Evolutionary conservation across 1,140 invertebrate genomes (phyloP), one percentile per base, ranked within the genome.

Genomic region (Drosophila rhopaloa): DNA sequence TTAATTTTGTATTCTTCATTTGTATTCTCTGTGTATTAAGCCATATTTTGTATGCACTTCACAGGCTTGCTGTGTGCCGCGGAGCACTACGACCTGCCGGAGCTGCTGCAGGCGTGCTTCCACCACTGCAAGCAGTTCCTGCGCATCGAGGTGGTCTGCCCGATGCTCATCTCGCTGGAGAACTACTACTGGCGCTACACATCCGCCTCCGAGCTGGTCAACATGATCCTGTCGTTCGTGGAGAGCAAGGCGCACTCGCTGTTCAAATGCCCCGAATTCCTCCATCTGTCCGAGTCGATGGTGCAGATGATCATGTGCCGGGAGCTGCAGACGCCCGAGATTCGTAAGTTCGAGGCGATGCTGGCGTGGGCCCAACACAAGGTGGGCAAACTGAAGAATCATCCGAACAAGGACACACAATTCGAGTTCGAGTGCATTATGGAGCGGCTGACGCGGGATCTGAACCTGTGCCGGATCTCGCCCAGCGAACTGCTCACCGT

Each of bases 131-230:
- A 98, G 92, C 97, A 98, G 86, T 98, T 98, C 91, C 93, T 98
- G 2, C 94, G 97, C 56, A 97, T 98, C 86, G 97, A 98, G 93
- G 96, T 98, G 78, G 97, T 97, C 9, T 98, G 97, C 93, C 95
- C 96, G 51, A 98, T 98, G 97, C 94, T 98, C 27, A 97, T 96
- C 93, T 96, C 96, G 24, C 93, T 98, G 77, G 97, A 98, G 92
- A 98, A 98, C 92, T 98, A 98, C 92, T 98, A 97, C 92, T 98
- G 97, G 97, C 95, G 97, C 47, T 98, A 98, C 92, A 98, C 97
- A 29, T 98, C 97, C 46, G 97, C 97, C 38, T 97, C 97, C 4
- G 97, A 98, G 92, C 93, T 98, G 73, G 97, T 98, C 54, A 98
- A 98, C 92, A 98, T 98, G 96, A 98, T 98, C 68, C 93, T 98